Conservation (phyloP, 2,797 vertebrate genomes). For the Molossus molossus region DNA sequence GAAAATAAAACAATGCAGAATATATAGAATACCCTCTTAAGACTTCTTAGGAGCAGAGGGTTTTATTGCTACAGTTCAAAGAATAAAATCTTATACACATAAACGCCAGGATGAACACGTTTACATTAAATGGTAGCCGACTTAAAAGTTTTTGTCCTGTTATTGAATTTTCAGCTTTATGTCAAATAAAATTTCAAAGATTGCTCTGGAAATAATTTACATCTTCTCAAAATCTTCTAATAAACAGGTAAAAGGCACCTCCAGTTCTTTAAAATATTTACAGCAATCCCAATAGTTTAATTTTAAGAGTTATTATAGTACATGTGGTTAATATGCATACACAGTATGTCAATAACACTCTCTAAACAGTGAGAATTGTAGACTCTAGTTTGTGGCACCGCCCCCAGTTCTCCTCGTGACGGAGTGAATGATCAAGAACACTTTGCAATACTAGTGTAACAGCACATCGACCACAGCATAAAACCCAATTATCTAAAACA, state of each 20-base stretch:
- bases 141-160: constrained; percentile 55
- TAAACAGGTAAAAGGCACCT: constrained; percentile 89
- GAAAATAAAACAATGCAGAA: constrained; percentile 87
- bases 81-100: constrained; percentile 72
- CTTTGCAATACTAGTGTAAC: constrained; percentile 64
- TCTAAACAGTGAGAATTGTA: constrained; percentile 57
- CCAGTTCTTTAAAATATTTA: constrained; percentile 86
- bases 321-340: constrained; percentile 72
- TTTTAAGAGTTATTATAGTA: constrained; percentile 70
- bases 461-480: constrained; percentile 73
- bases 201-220: constrained; percentile 81
- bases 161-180: constrained; percentile 78
- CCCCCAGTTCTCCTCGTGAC: constrained; percentile 50
- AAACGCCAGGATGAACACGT: constrained; percentile 77
- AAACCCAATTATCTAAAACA: constrained; percentile 79
- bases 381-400: constrained; percentile 79
- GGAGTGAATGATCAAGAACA: not conserved
- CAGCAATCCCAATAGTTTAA: constrained; percentile 78
- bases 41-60: constrained; percentile 81
- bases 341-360: constrained; percentile 82
- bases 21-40: constrained; percentile 79
- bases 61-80: constrained; percentile 80
- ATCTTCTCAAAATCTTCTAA: constrained; percentile 77
- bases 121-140: constrained; percentile 79
- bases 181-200: constrained; percentile 83